Evolutionary conservation across 2,888 invertebrate genomes (phyloP).

Genomic region (Cenopis cana): DNA sequence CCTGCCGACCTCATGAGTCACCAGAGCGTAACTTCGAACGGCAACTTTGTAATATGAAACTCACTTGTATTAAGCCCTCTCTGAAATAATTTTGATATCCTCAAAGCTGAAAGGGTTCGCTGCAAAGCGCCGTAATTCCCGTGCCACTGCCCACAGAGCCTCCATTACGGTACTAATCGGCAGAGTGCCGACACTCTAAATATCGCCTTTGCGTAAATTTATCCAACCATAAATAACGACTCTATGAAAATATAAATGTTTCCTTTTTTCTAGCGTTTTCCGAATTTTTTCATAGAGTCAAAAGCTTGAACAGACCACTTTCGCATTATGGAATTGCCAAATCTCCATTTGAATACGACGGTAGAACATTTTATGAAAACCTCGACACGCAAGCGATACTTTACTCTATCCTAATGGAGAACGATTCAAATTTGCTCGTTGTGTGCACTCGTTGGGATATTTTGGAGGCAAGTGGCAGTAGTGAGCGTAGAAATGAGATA

Average conservation of each 20-base stretch:
- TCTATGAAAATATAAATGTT: constrained; percentile 85
- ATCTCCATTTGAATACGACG: constrained; percentile 73
- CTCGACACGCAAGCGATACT: constrained; percentile 47
- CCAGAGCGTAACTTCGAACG: constrained; percentile 56
- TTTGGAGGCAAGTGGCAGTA: constrained; percentile 58
- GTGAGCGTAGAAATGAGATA: constrained; percentile 85
- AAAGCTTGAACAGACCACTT: constrained; percentile 86
- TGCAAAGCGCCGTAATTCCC: constrained; percentile 64
- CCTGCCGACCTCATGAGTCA: constrained; percentile 49
- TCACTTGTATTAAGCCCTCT: constrained; percentile 61
- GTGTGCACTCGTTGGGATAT: constrained; percentile 54
- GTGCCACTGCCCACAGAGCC: constrained; percentile 59
- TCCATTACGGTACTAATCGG: constrained; percentile 78
- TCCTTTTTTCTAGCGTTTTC: constrained; percentile 83
- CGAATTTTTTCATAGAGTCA: constrained; percentile 84
- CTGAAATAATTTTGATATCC: constrained; percentile 78
- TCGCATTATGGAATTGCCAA: constrained; percentile 85
- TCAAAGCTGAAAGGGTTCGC: constrained; percentile 80
- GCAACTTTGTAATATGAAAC: constrained; percentile 59
- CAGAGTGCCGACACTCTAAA: constrained; percentile 82
- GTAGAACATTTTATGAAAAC: constrained; percentile 58
- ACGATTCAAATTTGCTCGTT: constrained; percentile 50
- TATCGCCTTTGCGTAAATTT: constrained; percentile 81
- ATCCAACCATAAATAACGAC: constrained; percentile 83
- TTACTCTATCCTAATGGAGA: constrained; percentile 47